Evolutionary conservation across 2,888 invertebrate species (phyloP), one percentile per base, ranked within the genome.

Genomic region (Lepidochrysops patricia): DNA sequence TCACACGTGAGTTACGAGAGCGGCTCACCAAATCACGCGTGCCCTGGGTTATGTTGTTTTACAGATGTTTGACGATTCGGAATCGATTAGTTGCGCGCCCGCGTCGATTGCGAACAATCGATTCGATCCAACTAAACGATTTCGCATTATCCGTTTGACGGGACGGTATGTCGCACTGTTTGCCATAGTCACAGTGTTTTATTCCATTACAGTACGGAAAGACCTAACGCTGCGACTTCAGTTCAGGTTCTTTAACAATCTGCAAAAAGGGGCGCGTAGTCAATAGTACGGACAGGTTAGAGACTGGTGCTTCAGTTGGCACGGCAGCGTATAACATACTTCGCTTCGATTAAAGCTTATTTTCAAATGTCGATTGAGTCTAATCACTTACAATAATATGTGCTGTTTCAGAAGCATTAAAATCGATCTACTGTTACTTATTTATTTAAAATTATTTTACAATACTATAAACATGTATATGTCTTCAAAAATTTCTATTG

Each of bases 171-270:
- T 61, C 65, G 52, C 52, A 59, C 57, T 59, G 61, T 66, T 64
- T 69, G 67, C 69, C 74, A 72, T 76, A 79, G 78, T 80, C 79
- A 82, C 75, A 76, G 72, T 78, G 72, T 82, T 74, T 85, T 91
- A 84, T 90, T 91, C 90, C 90, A 90, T 92, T 92, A 86, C 95
- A 96, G 96, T 96, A 95, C 95, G 96, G 94, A 96, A 96, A 96
- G 96, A 96, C 92, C 94, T 96, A 93, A 95, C 95, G 91, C 94
- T 96, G 93, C 95, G 96, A 92, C 95, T 96, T 91, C 95, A 95
- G 93, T 96, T 95, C 95, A 93, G 96, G 93, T 96, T 96, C 94
- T 96, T 96, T 95, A 96, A 95, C 93, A 94, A 94, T 91, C 92
- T 94, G 89, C 95, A 94, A 92, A 95, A 95, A 93, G 92, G 93